Evolutionary conservation across 2,888 invertebrate genomes (phyloP).

Genomic region (Callosobruchus maculatus): DNA sequence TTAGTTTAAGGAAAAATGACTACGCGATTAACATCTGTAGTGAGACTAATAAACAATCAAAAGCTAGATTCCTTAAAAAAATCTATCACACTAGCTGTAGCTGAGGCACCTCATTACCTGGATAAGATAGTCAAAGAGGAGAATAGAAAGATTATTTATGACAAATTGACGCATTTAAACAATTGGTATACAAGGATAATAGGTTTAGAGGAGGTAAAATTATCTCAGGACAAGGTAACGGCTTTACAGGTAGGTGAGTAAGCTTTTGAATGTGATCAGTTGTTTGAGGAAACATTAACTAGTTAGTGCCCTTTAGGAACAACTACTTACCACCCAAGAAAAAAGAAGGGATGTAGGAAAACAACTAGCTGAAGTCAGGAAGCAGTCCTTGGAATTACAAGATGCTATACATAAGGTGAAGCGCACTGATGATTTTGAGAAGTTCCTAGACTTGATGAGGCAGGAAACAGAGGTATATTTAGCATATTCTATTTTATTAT

Average conservation of each 20-base stretch:
- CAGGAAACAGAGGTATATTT: slow-evolving; percentile 60
- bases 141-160: slow-evolving; percentile 40
- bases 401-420: slow-evolving; percentile 72
- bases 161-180: slow-evolving; percentile 53
- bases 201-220: slow-evolving; percentile 73
- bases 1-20: slow-evolving; percentile 3
- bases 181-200: slow-evolving; percentile 69
- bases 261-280: neutral
- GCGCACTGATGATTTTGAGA: slow-evolving; percentile 65
- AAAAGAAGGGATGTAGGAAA: slow-evolving; percentile 60
- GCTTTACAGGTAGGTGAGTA: slow-evolving; percentile 56
- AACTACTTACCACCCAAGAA: slow-evolving; percentile 64
- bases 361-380: slow-evolving; percentile 59
- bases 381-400: slow-evolving; percentile 66
- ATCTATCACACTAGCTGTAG: slow-evolving; percentile 23
- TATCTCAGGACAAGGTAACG: slow-evolving; percentile 70
- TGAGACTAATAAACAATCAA: slow-evolving; percentile 18
- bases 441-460: slow-evolving; percentile 69
- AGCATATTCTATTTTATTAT: no score
- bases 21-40: slow-evolving; percentile 17
- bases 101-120: slow-evolving; percentile 31
- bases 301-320: slow-evolving; percentile 50
- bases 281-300: neutral
- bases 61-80: slow-evolving; percentile 26
- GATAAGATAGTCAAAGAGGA: slow-evolving; percentile 27